These are phyloP conservation scores for Drosophila pseudotalamancana DNA, from an alignment of 2,888 invertebrate species.

Conservation along the genomic window DNA sequence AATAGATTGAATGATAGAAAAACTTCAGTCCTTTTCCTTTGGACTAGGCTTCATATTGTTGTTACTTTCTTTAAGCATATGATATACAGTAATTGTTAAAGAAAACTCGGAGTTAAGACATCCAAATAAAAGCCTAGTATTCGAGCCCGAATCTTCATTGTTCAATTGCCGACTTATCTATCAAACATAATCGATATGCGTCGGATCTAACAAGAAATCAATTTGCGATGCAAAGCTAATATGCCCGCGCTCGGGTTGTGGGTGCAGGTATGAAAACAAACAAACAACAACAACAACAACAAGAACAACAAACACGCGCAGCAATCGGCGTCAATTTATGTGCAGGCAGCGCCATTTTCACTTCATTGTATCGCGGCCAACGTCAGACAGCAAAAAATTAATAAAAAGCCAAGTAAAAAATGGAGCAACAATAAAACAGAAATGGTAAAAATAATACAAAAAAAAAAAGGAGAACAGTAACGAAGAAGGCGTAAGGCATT, in stretches of 20 bases:
- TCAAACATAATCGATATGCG: not conserved
- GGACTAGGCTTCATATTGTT: too few relatives aligned
- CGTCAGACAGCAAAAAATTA: slow-evolving; percentile 79
- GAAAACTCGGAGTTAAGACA: too few relatives aligned
- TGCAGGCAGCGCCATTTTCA: slow-evolving; percentile 80
- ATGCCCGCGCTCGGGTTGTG: not conserved
- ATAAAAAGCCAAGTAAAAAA: slow-evolving; percentile 77
- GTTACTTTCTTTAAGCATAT: too few relatives aligned
- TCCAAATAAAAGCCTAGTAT: too few relatives aligned
- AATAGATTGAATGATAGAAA: too few relatives aligned
- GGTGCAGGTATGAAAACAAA: slow-evolving; percentile 28
- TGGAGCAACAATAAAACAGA: slow-evolving; percentile 77
- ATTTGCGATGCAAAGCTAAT: not conserved
- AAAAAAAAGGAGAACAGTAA: slow-evolving; percentile 35
- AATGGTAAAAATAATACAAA: slow-evolving; percentile 56
- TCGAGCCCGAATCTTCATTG: too few relatives aligned
- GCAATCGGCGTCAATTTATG: slow-evolving; percentile 81
- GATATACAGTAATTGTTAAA: too few relatives aligned
- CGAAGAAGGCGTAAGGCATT: slow-evolving; percentile 76
- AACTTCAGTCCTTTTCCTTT: too few relatives aligned
- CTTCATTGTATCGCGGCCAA: slow-evolving; percentile 79
- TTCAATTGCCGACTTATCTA: too few relatives aligned
- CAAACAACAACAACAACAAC: slow-evolving; percentile 23
- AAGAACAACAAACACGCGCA: slow-evolving; percentile 39
- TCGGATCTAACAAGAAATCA: too few relatives aligned